Evolutionary conservation across 2,888 invertebrate species (phyloP), one percentile per base, ranked within the genome.

Genomic region (Saturnia japonica): DNA sequence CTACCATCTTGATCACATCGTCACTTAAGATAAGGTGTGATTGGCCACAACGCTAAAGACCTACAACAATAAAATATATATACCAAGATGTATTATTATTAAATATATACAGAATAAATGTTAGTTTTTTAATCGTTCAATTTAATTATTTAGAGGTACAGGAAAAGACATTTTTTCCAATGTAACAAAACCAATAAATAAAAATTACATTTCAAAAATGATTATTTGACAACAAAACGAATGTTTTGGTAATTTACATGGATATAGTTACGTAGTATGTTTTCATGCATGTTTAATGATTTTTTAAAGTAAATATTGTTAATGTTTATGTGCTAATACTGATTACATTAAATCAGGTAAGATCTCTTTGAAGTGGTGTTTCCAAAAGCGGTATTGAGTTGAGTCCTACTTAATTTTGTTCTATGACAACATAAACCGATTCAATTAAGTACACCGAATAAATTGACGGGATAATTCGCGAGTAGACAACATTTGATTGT

Each of bases 281-380:
- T 47, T 14, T 45, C 4, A 16, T 45, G 14, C 45, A 47, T 47
- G 2, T 34, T 34, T 2, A 34, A 34, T 34, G 14, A 43, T 9
- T 43, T 43, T 54, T 54, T 22, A 22, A 22, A 22, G 11, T n/a
- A 22, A 22, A 11, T 54, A 22, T 22, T 54, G 11, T 22, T 22
- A 22, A 54, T 22, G 22, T 54, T 25, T 14, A 34, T 62, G 16
- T 14, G 57, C 57, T 57, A 25, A 57, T 57, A n/a, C 22, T 57
- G 25, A 57, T n/a, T n/a, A 57, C 25, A 57, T 57, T 57, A 34
- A 62, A 62, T 62, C 34, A 11, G 22, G 9, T 16, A 16, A 34
- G 62, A 62, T 62, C 62, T 62, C 62, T 62, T 16, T 62, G 14
- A 62, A 34, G 62, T 62, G 62, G 16, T 62, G n/a, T 34, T n/a